A percentile compares a stretch with the other conserved stretches of the same genome.
Conservation (phyloP, 2,113 vertebrate species). For the Scatophagus argus region DNA sequence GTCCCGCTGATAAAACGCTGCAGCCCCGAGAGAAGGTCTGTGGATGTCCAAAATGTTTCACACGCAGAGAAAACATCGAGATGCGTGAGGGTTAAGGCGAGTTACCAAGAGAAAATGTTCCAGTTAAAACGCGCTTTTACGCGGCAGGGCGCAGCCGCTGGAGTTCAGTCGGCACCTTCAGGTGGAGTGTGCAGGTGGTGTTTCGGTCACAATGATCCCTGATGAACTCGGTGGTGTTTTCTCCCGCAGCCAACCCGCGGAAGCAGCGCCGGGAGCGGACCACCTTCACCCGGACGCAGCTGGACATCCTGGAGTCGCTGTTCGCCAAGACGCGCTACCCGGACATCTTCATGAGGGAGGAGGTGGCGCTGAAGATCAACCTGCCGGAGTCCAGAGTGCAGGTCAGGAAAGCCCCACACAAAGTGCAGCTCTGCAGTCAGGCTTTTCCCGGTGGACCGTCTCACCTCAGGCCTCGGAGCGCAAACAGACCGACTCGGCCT, state of each 20-base stretch:
- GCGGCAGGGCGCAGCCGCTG: neutral
- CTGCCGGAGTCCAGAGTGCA: conserved; percentile 96
- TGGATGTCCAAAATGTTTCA: neutral
- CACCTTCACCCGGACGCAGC: conserved; percentile 92
- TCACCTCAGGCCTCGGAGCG: conserved; percentile 20
- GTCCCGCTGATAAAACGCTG: neutral
- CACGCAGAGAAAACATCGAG: neutral
- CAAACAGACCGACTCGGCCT: no score
- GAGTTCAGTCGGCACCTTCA: neutral
- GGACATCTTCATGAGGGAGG: conserved; percentile 98
- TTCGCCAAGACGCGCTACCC: conserved; percentile 94
- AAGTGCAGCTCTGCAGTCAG: no score
- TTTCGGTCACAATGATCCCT: neutral
- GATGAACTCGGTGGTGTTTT: rapidly evolving
- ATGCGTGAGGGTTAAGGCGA: no score
- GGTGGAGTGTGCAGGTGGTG: neutral
- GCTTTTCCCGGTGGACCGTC: neutral
- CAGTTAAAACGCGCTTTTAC: neutral
- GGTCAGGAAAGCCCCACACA: no score
- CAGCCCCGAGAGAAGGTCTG: rapidly evolving
- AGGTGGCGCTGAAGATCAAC: conserved; percentile 98
- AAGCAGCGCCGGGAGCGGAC: conserved; percentile 97
- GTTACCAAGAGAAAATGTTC: no score
- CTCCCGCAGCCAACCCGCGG: conserved; percentile 85
- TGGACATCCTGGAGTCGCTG: conserved; percentile 91